Conservation (phyloP, 2,113 vertebrate species). For the Thalassoma bifasciatum region DNA sequence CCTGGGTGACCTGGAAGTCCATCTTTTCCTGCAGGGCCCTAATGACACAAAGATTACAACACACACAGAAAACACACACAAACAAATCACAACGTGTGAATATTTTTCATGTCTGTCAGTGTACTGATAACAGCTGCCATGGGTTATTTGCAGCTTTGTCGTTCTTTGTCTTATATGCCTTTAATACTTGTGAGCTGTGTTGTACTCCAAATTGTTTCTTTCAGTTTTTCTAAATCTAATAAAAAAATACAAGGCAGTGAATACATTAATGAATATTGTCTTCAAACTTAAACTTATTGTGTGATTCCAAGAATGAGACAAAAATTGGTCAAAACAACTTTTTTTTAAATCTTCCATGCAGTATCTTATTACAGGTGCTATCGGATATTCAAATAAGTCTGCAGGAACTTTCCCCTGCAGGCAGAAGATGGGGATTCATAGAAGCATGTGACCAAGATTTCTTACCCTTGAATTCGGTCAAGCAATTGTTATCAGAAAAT, state of each 20-base stretch:
- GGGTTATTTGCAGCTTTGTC: too few species aligned
- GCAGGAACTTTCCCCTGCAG: background rate
- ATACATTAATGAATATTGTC: background rate
- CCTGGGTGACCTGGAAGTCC: conserved; percentile 97
- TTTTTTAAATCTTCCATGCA: background rate
- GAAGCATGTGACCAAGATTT: background rate
- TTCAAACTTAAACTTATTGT: background rate
- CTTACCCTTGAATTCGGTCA: background rate
- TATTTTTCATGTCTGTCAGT: too few species aligned
- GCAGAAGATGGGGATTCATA: background rate
- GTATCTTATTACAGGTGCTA: background rate
- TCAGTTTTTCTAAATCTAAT: too few species aligned
- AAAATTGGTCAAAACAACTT: background rate
- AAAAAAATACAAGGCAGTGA: too few species aligned
- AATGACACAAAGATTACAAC: conserved; percentile 12
- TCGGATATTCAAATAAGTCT: background rate
- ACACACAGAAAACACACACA: conserved; percentile 9
- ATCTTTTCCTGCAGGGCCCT: conserved; percentile 96
- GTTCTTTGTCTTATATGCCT: too few species aligned
- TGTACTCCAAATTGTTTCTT: too few species aligned
- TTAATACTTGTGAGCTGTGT: too few species aligned
- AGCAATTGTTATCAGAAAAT: background rate
- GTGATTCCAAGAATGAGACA: background rate
- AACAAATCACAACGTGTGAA: background rate
- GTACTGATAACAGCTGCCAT: too few species aligned